Evolutionary conservation across 2,113 vertebrate genomes (phyloP).

Genomic region (Mus spicilegus): DNA sequence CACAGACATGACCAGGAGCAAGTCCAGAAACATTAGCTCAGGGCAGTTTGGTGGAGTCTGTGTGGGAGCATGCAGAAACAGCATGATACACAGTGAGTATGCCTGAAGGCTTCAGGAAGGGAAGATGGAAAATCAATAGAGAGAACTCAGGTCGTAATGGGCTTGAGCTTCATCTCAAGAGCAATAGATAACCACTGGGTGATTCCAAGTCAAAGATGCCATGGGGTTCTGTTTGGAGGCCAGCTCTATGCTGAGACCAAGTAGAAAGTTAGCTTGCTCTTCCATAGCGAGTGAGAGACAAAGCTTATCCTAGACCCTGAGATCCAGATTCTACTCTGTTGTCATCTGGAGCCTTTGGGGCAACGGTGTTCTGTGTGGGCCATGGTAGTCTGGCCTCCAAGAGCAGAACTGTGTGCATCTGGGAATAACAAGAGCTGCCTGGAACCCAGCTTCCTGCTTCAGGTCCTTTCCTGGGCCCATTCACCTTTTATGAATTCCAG

Average conservation of each 20-base stretch:
- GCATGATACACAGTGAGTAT: background rate
- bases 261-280: background rate
- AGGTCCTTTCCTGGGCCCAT: background rate
- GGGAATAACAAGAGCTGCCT: background rate
- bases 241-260: conserved; percentile 24
- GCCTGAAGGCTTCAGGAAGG: background rate
- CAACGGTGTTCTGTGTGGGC: background rate
- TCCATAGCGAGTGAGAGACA: conserved; percentile 29
- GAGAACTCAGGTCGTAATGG: background rate
- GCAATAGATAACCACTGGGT: background rate
- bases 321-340: background rate
- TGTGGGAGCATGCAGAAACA: background rate
- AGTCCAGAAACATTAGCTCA: background rate
- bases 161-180: background rate
- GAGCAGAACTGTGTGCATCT: background rate
- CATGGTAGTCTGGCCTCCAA: background rate
- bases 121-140: background rate
- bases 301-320: background rate
- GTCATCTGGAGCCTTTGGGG: background rate
- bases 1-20: background rate
- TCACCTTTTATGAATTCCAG: background rate
- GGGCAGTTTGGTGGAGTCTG: background rate
- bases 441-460: background rate
- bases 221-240: background rate
- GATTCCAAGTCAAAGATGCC: conserved; percentile 7